Evolutionary conservation across 2,888 invertebrate genomes (phyloP).

Genomic region (Panorpa germanica): DNA sequence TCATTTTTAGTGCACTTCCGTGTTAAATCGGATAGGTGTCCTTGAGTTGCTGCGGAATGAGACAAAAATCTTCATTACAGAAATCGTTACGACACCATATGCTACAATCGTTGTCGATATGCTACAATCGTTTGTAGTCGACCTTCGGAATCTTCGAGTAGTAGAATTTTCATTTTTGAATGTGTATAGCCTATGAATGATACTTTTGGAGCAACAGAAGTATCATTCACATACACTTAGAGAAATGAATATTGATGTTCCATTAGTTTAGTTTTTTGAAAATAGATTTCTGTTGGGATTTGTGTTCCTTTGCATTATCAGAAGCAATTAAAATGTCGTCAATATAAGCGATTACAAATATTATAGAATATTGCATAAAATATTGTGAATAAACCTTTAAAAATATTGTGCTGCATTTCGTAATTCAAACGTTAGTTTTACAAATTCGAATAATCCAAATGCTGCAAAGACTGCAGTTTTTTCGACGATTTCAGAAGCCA

Average conservation of each 20-base stretch:
- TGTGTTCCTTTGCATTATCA: neutral
- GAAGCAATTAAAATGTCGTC: neutral
- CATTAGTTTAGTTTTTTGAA: neutral
- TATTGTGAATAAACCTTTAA: conserved; percentile 13
- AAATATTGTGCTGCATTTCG: conserved; percentile 16
- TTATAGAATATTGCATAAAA: conserved; percentile 12
- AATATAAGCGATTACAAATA: neutral
- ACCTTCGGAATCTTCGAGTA: neutral
- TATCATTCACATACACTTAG: conserved; percentile 1
- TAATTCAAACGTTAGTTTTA: conserved; percentile 16
- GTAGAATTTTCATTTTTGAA: neutral
- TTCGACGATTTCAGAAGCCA: conserved; percentile 14
- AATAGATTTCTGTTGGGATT: neutral
- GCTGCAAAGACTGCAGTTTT: conserved; percentile 18
- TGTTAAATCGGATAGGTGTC: neutral
- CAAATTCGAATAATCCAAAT: conserved; percentile 17
- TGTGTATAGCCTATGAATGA: conserved; percentile 1
- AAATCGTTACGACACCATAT: conserved; percentile 12
- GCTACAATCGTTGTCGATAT: neutral
- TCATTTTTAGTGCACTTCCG: conserved; percentile 10
- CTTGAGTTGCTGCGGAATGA: neutral
- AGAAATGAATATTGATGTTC: neutral
- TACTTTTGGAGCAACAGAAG: neutral
- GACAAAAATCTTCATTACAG: conserved; percentile 18
- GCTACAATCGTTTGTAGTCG: neutral